Conservation (phyloP, 2,888 invertebrate species). For the Pyrochroa serraticornis region DNA sequence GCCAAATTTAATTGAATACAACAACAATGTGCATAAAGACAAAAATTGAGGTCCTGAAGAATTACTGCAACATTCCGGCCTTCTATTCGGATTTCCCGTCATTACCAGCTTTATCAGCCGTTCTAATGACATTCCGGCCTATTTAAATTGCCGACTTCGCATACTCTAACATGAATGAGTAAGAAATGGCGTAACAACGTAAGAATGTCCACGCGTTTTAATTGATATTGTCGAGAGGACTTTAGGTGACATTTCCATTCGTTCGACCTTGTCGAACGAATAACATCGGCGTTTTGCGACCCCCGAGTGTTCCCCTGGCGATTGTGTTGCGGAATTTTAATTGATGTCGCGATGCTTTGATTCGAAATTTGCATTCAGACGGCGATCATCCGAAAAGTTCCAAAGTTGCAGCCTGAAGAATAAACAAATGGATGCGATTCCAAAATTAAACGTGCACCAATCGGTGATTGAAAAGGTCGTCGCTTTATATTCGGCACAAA, state of each 20-base stretch:
- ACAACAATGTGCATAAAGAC: too few species aligned
- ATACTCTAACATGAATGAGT: conserved; percentile 4
- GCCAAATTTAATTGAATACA: too few species aligned
- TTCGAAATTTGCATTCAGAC: too few species aligned
- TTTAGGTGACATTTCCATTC: conserved; percentile 25
- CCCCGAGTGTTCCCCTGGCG: not conserved
- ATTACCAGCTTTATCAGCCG: not conserved
- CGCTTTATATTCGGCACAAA: too few species aligned
- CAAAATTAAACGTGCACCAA: too few species aligned
- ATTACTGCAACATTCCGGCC: not conserved
- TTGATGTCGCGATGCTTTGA: not conserved
- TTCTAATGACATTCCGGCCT: not conserved
- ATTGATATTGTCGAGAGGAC: conserved; percentile 7
- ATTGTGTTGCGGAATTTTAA: not conserved
- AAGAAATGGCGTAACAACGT: conserved; percentile 9
- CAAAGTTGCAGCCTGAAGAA: too few species aligned
- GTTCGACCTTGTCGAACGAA: conserved; percentile 16
- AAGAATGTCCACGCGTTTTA: conserved; percentile 9
- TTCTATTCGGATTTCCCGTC: not conserved
- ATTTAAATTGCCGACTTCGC: not conserved
- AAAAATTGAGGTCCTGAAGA: too few species aligned
- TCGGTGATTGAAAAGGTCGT: too few species aligned
- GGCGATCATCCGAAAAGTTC: too few species aligned
- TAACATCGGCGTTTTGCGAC: not conserved
- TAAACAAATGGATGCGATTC: too few species aligned